Evolutionary conservation across 2,113 vertebrate genomes (phyloP), one percentile per base, ranked within the genome.

Genomic region (Piaya cayana): DNA sequence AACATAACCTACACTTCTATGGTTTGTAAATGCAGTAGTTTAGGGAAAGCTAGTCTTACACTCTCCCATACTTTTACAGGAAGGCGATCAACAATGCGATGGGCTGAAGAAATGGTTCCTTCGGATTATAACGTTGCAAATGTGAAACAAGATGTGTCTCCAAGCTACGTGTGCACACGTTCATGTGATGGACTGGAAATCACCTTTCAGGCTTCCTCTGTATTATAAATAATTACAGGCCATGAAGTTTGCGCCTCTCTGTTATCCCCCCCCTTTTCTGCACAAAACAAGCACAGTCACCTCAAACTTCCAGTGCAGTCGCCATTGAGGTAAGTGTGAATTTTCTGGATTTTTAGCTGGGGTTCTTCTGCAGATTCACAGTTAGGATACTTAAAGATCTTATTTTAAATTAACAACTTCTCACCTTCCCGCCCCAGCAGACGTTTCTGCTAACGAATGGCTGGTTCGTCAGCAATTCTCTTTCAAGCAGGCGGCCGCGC

Each of bases 341-440:
- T 49, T 56, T 78, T 70, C 60, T 56, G 56, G 52, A 53, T 86
- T 86, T 92, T 78, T 49, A 68, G 26, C 47, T 64, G 67, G 30
- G n/a, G 74, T 95, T 77, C 15, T 67, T 83, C 60, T 60, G 36
- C 0, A 2, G 39, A 81, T 84, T 95, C 92, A 78, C 86, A 84
- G 62, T 30, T 78, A 71, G 43, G 52, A 55, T 42, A 83, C 77
- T 81, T 69, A 49, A 83, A 88, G 82, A 80, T 36, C 60, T 70
- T n/a, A 50, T 69, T 92, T 85, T 82, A 95, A 96, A 90, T 92
- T 90, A 95, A 74, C 75, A 87, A 49, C 88, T 86, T 94, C 88
- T 90, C 82, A 82, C 92, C 79, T 96, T 80, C 82, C 69, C 90
- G 82, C 56, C 53, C 82, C 56, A 81, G 65, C 81, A 95, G 91